Conservation (phyloP, 2,113 vertebrate species). For the Ivindomyrus marchei region DNA sequence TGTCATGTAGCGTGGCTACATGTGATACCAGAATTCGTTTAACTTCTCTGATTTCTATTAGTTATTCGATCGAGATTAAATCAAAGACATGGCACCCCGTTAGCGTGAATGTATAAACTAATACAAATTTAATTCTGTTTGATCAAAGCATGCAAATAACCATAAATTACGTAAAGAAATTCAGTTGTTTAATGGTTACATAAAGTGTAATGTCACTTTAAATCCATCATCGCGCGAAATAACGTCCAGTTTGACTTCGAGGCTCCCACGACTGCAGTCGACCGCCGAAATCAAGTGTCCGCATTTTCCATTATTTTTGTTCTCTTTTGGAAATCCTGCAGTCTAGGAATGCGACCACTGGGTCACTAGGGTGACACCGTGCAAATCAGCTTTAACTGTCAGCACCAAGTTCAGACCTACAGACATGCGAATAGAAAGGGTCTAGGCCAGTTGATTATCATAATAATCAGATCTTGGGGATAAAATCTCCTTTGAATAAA, state of each 20-base stretch:
- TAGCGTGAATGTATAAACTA: neutral
- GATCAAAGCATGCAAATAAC: neutral
- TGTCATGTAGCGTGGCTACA: neutral
- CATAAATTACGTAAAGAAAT: neutral
- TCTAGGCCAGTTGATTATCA: constrained; percentile 62
- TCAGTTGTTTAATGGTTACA: constrained; percentile 25
- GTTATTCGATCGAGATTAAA: neutral
- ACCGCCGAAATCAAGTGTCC: constrained; percentile 54
- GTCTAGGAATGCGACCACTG: constrained; percentile 65
- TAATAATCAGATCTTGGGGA: constrained; percentile 68
- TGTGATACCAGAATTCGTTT: neutral
- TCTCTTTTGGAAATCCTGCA: constrained; percentile 50
- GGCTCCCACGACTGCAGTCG: constrained; percentile 45
- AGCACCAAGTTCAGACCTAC: constrained; percentile 56
- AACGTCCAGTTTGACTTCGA: constrained; percentile 56
- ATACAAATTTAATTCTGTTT: neutral
- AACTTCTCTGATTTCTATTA: neutral
- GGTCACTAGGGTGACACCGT: constrained; percentile 56
- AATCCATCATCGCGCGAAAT: neutral
- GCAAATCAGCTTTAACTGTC: constrained; percentile 72
- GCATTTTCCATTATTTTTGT: constrained; percentile 53
- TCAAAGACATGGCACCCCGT: neutral
- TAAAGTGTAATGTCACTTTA: constrained; percentile 46
- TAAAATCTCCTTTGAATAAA: constrained; percentile 79
- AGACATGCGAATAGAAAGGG: constrained; percentile 57